phyloP scores from a whole-genome alignment of 2,113 vertebrate genomes.

The Pachyramphus minor region DNA sequence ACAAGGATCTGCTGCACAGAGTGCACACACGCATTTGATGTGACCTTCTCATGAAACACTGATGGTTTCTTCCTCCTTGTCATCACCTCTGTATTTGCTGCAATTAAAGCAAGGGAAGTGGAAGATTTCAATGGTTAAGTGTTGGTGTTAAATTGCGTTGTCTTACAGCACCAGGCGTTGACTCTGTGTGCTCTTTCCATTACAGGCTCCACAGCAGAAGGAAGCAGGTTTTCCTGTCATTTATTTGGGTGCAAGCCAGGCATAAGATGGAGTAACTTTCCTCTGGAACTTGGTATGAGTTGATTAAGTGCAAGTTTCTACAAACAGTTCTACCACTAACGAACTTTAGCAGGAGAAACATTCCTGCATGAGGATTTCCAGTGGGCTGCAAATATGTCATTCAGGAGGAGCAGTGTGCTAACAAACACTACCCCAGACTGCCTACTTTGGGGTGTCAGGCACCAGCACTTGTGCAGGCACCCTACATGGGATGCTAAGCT shows the following conservation, averaged over 20 bases:
- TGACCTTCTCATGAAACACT: neutral
- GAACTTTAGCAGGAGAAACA: neutral
- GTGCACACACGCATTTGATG: neutral
- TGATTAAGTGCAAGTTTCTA: neutral
- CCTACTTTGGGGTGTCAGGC: neutral
- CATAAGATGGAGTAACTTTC: neutral
- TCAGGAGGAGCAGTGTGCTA: neutral
- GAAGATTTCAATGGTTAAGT: neutral
- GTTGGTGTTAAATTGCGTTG: neutral
- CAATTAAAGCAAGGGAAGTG: neutral
- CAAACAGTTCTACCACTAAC: neutral
- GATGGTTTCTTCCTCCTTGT: neutral
- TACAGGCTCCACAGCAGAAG: neutral
- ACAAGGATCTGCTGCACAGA: neutral
- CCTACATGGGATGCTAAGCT: neutral
- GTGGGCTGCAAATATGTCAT: neutral
- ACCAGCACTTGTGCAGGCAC: neutral
- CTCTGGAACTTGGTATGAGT: neutral
- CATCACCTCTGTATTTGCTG: neutral
- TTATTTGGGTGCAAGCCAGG: neutral
- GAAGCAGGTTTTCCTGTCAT: neutral
- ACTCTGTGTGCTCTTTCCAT: neutral
- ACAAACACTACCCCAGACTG: neutral
- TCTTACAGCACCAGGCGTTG: neutral
- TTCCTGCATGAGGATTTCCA: neutral